Evolutionary conservation across 2,797 vertebrate species (phyloP), one percentile per base, ranked within the genome.

Genomic region (Bufotes viridis): DNA sequence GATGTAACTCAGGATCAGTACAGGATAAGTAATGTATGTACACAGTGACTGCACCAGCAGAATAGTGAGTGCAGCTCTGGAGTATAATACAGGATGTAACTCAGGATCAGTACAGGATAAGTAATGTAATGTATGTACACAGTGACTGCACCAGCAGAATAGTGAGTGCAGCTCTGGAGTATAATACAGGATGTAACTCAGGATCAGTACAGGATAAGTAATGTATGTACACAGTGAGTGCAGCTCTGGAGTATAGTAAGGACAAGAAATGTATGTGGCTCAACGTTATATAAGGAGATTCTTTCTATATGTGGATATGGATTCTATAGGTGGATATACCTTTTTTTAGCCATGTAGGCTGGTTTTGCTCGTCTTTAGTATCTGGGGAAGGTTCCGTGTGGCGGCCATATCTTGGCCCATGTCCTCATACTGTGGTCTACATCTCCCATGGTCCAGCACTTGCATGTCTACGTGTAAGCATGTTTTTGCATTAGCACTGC

Each of bases 401-500:
- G 2, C 15, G 26, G 26, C 12, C 8, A 26, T 24, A 17, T 17
- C 22, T 78, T 57, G 51, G 1, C 24, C 81, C n/a, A 4, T 17
- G 65, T 34, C 20, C 63, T 83, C 10, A 15, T 26, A 2, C n/a
- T 29, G 24, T 58, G 7, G 51, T 26, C 14, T 8, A 13, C 53
- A 13, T 26, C 75, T 72, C 60, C 49, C 51, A 57, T 76, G 76
- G 81, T 82, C 81, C 78, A 29, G 22, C 57, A 17, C 83, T 82
- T 51, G 26, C 82, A 24, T 14, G 70, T 61, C 61, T 88, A 72
- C 67, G 29, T 89, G 57, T 86, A 81, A 82, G 58, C 88, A 82
- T 89, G 88, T 89, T 86, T 58, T 55, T 69, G 15, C 75, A 49
- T 92, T 87, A 91, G 85, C 81, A 78, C 61, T 90, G 87, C 91